Percentiles rank a stretch among this genome's conserved stretches.
These are phyloP conservation scores for Dendrophyllia cribrosa DNA, from an alignment of 64 coral and sea anemone genomes.

Conservation along the genomic window DNA sequence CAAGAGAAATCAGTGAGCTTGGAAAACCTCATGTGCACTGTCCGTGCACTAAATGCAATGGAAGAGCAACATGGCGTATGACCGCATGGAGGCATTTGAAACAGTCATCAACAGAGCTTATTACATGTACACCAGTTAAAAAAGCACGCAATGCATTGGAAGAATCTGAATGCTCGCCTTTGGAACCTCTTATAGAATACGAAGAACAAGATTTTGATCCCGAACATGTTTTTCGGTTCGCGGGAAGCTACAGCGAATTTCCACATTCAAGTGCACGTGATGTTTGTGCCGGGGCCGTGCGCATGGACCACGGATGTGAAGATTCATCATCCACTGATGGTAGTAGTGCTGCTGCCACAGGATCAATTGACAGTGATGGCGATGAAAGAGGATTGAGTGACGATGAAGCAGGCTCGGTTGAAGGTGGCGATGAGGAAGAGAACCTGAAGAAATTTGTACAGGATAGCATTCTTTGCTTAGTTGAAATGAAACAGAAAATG, in stretches of 20 bases:
- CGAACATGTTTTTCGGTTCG: too few species aligned
- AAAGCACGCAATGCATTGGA: conserved; percentile 1
- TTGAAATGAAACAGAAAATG: conserved; percentile 73
- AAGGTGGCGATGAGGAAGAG: not conserved
- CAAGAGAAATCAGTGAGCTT: too few species aligned
- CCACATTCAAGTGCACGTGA: not conserved
- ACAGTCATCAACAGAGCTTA: too few species aligned
- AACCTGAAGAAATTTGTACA: conserved; percentile 52
- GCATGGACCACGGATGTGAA: not conserved
- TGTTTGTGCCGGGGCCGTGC: not conserved
- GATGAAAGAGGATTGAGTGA: conserved; percentile 5
- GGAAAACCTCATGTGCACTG: too few species aligned
- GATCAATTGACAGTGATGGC: too few species aligned
- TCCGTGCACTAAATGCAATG: too few species aligned
- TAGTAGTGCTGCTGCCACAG: not conserved
- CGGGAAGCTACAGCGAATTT: conserved; percentile 20
- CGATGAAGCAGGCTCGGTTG: conserved; percentile 18
- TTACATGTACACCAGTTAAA: too few species aligned
- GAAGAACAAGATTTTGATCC: too few species aligned
- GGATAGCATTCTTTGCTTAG: conserved; percentile 64
- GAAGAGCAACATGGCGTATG: too few species aligned
- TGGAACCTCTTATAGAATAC: conserved; percentile 23
- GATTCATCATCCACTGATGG: not conserved
- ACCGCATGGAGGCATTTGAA: too few species aligned
- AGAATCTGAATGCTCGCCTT: not conserved